Base-by-base conservation (phyloP, 1,140 invertebrate species). In the Caenorhabditis latens region DNA sequence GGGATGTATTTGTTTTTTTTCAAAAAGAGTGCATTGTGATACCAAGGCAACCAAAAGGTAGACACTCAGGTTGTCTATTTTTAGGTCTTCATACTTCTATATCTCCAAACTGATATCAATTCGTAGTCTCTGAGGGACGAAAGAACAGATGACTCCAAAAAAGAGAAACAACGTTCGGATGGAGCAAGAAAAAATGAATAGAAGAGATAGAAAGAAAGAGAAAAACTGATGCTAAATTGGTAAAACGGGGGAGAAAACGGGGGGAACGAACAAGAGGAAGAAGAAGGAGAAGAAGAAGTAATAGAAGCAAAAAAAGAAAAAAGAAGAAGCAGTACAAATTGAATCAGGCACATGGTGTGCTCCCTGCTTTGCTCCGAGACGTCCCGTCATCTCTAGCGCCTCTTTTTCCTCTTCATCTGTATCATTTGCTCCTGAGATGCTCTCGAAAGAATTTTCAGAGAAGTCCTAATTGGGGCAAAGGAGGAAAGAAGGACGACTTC, bases 301-400 rank as follows among this genome's bases (percentile, higher is more conserved):
- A 14, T 32, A 40, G 61, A 63, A 63, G 8, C 6, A 46, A 46
- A 43, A 67, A 19, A 43, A 67, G 21, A 50, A 50, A 42, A 14
- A 50, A 79, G 46, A 79, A 79, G 71, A 79, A 79, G 71, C 71
- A 79, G 71, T 79, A 79, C 71, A 79, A 79, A 79, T 79, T 79
- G 71, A 79, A 79, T 79, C 71, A 79, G 46, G 71, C 71, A 79
- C 71, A 79, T 79, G 46, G 71, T 79, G 71, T 53, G 71, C 71
- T 79, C 71, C 61, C 21, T 63, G 61, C 24, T 24, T 24, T 79
- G 24, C 42, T 43, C 40, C 42, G 46, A n/a, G 63, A 71, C 65
- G 65, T 71, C 65, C 65, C 65, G 42, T 71, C 65, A 71, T 71
- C 43, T 65, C 61, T 46, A 32, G 63, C 71, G 7, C 46, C n/a